phyloP scores from a whole-genome alignment of 2,888 invertebrate species.

The Heteromyza rotundicornis region DNA sequence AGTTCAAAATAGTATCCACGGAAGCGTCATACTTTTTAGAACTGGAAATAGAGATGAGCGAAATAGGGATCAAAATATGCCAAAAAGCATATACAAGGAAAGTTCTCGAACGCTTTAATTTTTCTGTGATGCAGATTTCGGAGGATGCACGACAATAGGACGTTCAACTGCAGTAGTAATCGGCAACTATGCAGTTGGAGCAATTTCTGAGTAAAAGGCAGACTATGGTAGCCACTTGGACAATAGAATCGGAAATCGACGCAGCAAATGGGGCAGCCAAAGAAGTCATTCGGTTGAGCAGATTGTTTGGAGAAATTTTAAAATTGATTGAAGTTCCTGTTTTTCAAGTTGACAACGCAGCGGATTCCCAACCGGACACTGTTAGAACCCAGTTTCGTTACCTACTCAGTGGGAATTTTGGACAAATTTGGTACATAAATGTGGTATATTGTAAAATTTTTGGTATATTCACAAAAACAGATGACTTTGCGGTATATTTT shows the following conservation, averaged over 20 bases:
- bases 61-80: constrained; percentile 15
- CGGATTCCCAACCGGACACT: constrained; percentile 41
- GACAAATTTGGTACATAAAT: too few species aligned
- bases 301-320: constrained; percentile 39
- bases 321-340: constrained; percentile 24
- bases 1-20: constrained; percentile 53
- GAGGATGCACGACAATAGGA: too few species aligned
- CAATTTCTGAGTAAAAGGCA: constrained; percentile 34
- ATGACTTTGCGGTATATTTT: too few species aligned
- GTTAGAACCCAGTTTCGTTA: constrained; percentile 47
- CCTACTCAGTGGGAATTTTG: too few species aligned
- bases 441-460: too few species aligned
- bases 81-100: constrained; percentile 19
- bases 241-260: constrained; percentile 38
- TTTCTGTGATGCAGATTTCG: not conserved
- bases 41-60: constrained; percentile 25
- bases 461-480: too few species aligned
- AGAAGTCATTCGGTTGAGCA: constrained; percentile 45
- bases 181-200: too few species aligned
- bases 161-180: too few species aligned
- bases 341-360: constrained; percentile 35
- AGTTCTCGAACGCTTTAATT: constrained; percentile 20
- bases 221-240: constrained; percentile 39
- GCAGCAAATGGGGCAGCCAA: constrained; percentile 45
- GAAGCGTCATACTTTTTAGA: constrained; percentile 47